Base-by-base conservation (phyloP, 2,113 vertebrate genomes). In the Varanus salvator region DNA sequence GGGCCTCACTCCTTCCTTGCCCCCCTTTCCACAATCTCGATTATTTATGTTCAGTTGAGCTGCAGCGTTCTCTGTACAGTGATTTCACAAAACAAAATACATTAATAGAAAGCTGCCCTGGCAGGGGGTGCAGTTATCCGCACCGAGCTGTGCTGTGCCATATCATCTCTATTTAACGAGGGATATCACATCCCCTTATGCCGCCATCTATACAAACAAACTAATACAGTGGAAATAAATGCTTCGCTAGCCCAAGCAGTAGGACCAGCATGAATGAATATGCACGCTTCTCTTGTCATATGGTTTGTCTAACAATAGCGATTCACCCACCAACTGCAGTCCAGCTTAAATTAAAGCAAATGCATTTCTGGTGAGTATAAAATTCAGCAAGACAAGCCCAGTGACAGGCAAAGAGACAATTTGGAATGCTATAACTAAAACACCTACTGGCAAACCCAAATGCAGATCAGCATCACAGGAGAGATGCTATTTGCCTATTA, bases 321-420 rank as follows among this genome's bases (percentile, higher is more conserved):
- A n/a, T 68, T 38, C 48, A 2, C 12, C 25, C 44, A 7, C 38
- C 48, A 2, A 44, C 76, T 57, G 29, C 44, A 74, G 57, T 2
- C 71, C 71, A 74, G 12, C 31, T 52, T 87, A 80, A 91, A 93
- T 85, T 69, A 80, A 87, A 68, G 15, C 80, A 75, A 52, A 93
- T 34, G 68, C 71, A 31, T 29, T 89, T 84, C 64, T 80, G 84
- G 27, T 3, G 80, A 88, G 44, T 17, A 27, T 1, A n/a, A 80
- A 17, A 86, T 1, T 0, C 87, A 76, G 90, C 88, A 81, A 92
- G 19, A 88, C 0, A 44, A 81, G 83, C 77, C 54, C 7, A 80
- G 34, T 1, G 0, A 34, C 17, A n/a, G 0, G 0, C 52, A n/a
- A 77, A 12, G 17, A 48, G 0, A 57, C 4, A 5, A 0, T 34